Percentiles rank a stretch among this genome's conserved stretches.
phyloP scores from a whole-genome alignment of 2,888 invertebrate genomes.

The Scaptomyza reducta region DNA sequence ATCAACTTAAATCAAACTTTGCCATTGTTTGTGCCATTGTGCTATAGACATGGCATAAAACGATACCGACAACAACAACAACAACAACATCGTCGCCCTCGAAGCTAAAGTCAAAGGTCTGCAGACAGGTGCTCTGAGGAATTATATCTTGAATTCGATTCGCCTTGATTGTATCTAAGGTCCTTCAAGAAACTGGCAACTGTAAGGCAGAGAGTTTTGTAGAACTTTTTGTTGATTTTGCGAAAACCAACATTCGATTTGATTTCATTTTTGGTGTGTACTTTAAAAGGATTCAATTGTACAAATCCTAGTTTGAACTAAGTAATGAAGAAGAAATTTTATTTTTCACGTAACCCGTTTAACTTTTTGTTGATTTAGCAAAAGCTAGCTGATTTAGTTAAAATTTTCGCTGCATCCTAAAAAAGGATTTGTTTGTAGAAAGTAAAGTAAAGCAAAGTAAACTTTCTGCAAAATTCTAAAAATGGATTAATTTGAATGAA shows the following conservation, averaged over 20 bases:
- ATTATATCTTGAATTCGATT: slow-evolving; percentile 10
- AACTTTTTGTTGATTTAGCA: too few relatives aligned
- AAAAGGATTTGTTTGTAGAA: too few relatives aligned
- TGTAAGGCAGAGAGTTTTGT: slow-evolving; percentile 16
- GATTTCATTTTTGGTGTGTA: not conserved
- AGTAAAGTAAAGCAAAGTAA: too few relatives aligned
- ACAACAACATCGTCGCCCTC: slow-evolving; percentile 34
- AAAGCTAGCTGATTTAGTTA: too few relatives aligned
- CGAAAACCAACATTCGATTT: slow-evolving; percentile 1
- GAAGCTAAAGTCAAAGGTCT: slow-evolving; percentile 46
- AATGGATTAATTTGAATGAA: too few relatives aligned
- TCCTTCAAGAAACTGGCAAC: slow-evolving; percentile 11
- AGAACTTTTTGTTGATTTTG: slow-evolving; percentile 18
- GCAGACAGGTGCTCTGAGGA: slow-evolving; percentile 5
- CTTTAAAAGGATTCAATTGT: not conserved
- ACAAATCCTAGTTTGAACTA: not conserved
- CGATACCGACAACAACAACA: slow-evolving; percentile 39
- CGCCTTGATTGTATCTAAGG: slow-evolving; percentile 21
- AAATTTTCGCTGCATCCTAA: too few relatives aligned
- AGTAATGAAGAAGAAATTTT: not conserved
- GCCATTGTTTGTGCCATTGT: slow-evolving; percentile 55
- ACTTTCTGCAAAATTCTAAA: too few relatives aligned
- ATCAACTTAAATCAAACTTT: slow-evolving; percentile 74
- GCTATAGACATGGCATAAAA: slow-evolving; percentile 60
- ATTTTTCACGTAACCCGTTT: too few relatives aligned